Evolutionary conservation across 2,113 vertebrate species (phyloP).

Genomic region (Eolophus roseicapilla): DNA sequence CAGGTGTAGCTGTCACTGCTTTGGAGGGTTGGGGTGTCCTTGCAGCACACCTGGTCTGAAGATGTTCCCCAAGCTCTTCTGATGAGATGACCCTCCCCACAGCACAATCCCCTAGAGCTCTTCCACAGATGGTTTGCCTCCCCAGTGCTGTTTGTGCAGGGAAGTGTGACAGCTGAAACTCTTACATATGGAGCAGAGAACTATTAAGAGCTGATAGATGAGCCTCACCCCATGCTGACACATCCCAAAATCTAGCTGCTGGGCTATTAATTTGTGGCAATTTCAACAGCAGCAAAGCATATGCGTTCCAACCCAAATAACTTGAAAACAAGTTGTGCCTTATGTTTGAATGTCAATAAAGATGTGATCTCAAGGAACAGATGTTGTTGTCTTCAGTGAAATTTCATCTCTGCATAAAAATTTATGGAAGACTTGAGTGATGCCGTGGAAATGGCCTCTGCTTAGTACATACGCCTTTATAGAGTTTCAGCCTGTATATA

Average conservation of each 20-base stretch:
- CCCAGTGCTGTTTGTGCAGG: background rate
- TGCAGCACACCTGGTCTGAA: background rate
- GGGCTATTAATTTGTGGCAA: background rate
- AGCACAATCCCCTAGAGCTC: background rate
- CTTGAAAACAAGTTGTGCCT: background rate
- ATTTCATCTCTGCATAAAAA: background rate
- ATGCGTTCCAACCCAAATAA: background rate
- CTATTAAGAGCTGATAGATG: accelerated
- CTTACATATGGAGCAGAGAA: background rate
- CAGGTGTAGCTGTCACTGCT: no score
- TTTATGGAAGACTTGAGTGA: background rate
- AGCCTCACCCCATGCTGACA: background rate
- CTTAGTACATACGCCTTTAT: background rate
- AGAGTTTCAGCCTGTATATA: background rate
- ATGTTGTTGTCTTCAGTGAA: background rate
- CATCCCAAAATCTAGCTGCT: background rate
- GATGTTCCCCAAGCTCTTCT: background rate
- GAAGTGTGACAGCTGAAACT: background rate
- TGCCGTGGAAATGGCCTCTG: background rate
- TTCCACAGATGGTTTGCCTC: background rate
- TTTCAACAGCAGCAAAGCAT: background rate
- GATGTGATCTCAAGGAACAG: background rate
- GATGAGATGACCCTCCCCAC: background rate
- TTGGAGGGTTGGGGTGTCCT: background rate
- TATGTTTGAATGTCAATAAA: background rate